These are phyloP conservation scores for Scaptomyza hsui DNA, from an alignment of 1,140 invertebrate species.

Conservation along the genomic window DNA sequence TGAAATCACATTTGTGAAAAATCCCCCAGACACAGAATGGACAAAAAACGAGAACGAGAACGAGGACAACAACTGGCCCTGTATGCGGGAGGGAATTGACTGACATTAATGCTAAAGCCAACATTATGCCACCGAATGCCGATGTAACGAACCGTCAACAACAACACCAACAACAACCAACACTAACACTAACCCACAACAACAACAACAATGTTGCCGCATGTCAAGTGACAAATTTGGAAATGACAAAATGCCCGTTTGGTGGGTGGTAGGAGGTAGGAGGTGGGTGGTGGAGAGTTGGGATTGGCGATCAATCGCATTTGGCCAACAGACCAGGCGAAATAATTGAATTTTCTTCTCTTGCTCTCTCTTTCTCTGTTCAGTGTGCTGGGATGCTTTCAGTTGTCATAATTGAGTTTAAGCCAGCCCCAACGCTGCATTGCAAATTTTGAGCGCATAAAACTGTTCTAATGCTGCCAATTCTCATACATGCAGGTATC, in stretches of 20 bases:
- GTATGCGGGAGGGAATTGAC: constrained; percentile 25
- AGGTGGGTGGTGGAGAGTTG: too few species aligned
- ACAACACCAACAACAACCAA: background rate
- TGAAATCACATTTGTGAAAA: constrained; percentile 75
- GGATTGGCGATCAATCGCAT: constrained; percentile 13
- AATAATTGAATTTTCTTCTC: constrained; percentile 73
- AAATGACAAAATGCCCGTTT: constrained; percentile 77
- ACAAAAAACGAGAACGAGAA: background rate
- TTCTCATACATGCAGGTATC: constrained; percentile 14
- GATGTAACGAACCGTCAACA: constrained; percentile 37
- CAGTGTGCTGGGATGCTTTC: constrained; percentile 33
- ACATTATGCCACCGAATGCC: constrained; percentile 63
- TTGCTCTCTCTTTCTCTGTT: constrained; percentile 9
- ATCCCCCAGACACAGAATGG: constrained; percentile 31
- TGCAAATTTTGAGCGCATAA: constrained; percentile 58
- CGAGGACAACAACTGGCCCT: constrained; percentile 13
- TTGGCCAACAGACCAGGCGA: constrained; percentile 31
- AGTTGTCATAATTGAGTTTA: constrained; percentile 78
- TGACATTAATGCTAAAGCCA: constrained; percentile 78
- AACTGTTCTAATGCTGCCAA: constrained; percentile 34
- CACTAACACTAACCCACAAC: background rate
- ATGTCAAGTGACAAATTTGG: constrained; percentile 80
- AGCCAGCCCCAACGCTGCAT: constrained; percentile 30
- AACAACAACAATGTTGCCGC: constrained; percentile 38
- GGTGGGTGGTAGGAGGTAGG: constrained; percentile 8